Conservation (phyloP, 1,140 invertebrate genomes). For the Berghia stephanieae region DNA sequence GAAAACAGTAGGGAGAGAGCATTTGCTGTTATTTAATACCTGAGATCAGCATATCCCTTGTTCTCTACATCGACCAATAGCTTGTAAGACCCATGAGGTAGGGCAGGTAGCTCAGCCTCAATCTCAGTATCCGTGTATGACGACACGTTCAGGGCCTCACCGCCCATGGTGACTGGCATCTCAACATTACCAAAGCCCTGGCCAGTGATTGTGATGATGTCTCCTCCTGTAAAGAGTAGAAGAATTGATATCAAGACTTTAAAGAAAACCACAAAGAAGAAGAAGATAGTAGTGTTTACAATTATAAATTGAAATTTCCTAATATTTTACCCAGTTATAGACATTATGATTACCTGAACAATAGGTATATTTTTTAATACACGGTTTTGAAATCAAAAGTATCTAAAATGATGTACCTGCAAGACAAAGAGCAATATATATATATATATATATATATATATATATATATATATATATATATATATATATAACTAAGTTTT, state of each 20-base stretch:
- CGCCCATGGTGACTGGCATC: conserved; percentile 36
- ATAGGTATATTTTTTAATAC: neutral
- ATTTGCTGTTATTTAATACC: too few species aligned
- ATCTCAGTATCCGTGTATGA: conserved; percentile 34
- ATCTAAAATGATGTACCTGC: too few species aligned
- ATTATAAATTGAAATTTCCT: neutral
- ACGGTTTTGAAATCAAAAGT: too few species aligned
- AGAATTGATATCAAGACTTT: too few species aligned
- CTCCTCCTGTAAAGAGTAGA: conserved; percentile 39
- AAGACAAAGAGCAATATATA: too few species aligned
- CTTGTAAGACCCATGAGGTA: conserved; percentile 40
- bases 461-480: too few species aligned
- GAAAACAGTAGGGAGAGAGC: too few species aligned
- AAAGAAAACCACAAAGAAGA: too few species aligned
- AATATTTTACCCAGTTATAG: neutral
- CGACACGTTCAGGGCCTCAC: conserved; percentile 26
- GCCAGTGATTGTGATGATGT: conserved; percentile 46
- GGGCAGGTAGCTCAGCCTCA: conserved; percentile 35
- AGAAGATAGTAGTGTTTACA: neutral
- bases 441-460: too few species aligned
- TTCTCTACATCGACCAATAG: conserved; percentile 22
- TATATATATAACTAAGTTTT: too few species aligned
- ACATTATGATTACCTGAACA: neutral
- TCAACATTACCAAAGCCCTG: conserved; percentile 40
- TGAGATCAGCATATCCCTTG: conserved; percentile 34